Evolutionary conservation across 2,113 vertebrate genomes (phyloP).

Genomic region (Prunella himalayana): DNA sequence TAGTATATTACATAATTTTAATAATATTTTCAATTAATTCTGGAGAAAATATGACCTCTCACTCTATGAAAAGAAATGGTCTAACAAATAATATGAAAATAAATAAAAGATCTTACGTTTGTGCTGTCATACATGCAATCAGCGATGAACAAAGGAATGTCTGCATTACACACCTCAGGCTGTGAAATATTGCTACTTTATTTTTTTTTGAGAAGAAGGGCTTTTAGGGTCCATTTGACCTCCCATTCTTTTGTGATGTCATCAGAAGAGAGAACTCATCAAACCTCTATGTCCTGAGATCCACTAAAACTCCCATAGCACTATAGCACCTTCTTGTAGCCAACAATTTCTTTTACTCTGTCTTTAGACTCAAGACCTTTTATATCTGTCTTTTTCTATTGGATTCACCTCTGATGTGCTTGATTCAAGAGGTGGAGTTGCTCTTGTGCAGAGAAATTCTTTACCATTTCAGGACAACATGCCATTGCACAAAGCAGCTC

Average conservation of each 20-base stretch:
- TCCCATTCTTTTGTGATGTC: neutral
- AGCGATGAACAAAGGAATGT: neutral
- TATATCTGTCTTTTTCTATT: neutral
- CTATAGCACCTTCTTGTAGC: neutral
- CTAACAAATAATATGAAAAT: neutral
- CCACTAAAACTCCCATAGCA: neutral
- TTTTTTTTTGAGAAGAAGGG: neutral
- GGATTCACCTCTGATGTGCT: neutral
- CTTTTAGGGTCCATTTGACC: neutral
- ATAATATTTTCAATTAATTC: neutral
- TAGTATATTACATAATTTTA: neutral
- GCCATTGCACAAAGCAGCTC: neutral
- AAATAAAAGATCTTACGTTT: neutral
- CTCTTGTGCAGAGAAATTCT: neutral
- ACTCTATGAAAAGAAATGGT: accelerated
- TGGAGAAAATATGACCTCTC: neutral
- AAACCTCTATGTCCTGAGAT: neutral
- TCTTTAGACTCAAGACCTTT: neutral
- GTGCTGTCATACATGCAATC: neutral
- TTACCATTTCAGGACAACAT: neutral
- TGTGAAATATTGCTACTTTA: neutral
- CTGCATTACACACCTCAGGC: neutral
- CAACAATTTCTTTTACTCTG: neutral
- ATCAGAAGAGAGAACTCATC: neutral
- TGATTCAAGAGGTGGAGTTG: neutral